phyloP scores from a whole-genome alignment of 2,888 invertebrate species.

The Pediacus dermestoides region DNA sequence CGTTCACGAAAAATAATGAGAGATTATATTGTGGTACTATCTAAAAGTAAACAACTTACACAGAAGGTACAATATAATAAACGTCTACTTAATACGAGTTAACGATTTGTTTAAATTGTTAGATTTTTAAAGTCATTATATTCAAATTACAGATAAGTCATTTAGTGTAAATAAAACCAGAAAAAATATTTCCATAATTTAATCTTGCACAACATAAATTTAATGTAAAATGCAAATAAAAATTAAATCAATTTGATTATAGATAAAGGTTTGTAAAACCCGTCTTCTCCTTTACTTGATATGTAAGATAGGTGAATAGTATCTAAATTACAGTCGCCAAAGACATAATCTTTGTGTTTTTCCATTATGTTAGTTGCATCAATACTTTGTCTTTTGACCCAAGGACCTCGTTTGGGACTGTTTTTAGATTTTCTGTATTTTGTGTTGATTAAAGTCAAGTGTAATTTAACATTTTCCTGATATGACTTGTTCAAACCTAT shows the following conservation, averaged over 20 bases:
- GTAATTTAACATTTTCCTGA: slow-evolving; percentile 70
- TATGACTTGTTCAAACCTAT: slow-evolving; percentile 55
- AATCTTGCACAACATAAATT: too few relatives aligned
- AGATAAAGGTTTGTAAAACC: slow-evolving; percentile 56
- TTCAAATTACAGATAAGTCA: too few relatives aligned
- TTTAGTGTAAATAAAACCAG: too few relatives aligned
- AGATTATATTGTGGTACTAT: too few relatives aligned
- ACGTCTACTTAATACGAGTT: too few relatives aligned
- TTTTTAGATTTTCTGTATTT: slow-evolving; percentile 29
- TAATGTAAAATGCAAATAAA: too few relatives aligned
- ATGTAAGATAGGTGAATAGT: slow-evolving; percentile 70
- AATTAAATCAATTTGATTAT: slow-evolving; percentile 25
- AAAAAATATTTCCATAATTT: too few relatives aligned
- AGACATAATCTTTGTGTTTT: slow-evolving; percentile 65
- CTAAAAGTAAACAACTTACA: too few relatives aligned
- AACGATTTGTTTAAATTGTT: too few relatives aligned
- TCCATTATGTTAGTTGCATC: slow-evolving; percentile 64
- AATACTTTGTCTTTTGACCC: slow-evolving; percentile 51
- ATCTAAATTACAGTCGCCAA: slow-evolving; percentile 65
- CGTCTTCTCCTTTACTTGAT: slow-evolving; percentile 51
- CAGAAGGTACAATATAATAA: too few relatives aligned
- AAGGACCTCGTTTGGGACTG: slow-evolving; percentile 31
- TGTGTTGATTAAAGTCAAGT: slow-evolving; percentile 65
- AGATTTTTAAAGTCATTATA: too few relatives aligned
- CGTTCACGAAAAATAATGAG: too few relatives aligned